phyloP scores from a whole-genome alignment of 2,888 invertebrate genomes.

The Lapara coniferarum region DNA sequence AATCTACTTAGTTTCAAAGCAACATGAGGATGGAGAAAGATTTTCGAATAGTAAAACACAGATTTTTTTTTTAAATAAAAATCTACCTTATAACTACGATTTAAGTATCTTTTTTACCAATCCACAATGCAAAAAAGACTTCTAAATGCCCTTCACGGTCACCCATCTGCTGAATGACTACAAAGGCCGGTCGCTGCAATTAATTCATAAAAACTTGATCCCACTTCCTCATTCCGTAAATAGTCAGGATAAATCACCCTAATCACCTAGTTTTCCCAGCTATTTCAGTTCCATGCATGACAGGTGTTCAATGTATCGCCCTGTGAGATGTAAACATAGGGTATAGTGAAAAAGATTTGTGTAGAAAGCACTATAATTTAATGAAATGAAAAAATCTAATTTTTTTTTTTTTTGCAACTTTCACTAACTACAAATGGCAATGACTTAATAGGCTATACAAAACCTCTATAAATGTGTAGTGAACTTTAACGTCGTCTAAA shows the following conservation, averaged over 20 bases:
- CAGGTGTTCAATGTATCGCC: constrained; percentile 9
- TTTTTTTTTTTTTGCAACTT: not conserved
- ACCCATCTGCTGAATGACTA: not conserved
- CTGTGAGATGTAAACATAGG: not conserved
- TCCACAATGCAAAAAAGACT: not conserved
- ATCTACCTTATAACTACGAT: no score
- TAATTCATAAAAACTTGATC: constrained; percentile 27
- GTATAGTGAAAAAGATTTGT: not conserved
- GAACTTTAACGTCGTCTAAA: not conserved
- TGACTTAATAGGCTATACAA: not conserved
- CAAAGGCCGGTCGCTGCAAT: constrained; percentile 31
- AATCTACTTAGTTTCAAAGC: no score
- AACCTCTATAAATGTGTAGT: not conserved
- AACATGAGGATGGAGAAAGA: no score
- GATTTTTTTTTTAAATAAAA: no score
- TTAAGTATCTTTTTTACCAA: no score
- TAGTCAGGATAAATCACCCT: constrained; percentile 9
- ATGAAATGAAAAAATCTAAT: not conserved
- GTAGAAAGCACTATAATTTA: not conserved
- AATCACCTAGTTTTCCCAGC: constrained; percentile 3
- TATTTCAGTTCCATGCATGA: not conserved
- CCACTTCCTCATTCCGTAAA: constrained; percentile 12
- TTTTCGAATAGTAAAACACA: no score
- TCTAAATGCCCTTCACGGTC: constrained; percentile 10
- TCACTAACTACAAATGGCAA: not conserved